A percentile compares a stretch with the other conserved stretches of the same genome.
Conservation (phyloP, 2,113 vertebrate genomes). For the Okapia johnstoni region DNA sequence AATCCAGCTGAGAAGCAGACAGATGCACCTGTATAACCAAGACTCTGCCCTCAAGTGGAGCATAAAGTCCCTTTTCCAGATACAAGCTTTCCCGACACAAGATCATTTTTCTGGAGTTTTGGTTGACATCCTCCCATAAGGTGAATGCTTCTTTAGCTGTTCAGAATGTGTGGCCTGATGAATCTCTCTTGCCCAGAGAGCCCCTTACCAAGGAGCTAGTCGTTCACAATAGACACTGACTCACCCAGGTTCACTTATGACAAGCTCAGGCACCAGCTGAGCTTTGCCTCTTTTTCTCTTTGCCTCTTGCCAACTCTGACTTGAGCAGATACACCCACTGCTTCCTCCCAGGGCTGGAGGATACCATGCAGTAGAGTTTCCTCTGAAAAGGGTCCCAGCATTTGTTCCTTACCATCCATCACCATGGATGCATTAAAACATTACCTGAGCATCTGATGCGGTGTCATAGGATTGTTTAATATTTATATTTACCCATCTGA, state of each 20-base stretch:
- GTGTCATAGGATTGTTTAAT: neutral
- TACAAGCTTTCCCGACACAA: neutral
- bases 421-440: neutral
- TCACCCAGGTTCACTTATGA: neutral
- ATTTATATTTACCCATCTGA: neutral
- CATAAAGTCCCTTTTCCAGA: neutral
- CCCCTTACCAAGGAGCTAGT: neutral
- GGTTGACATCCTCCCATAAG: neutral
- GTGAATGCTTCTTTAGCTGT: neutral
- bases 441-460: neutral
- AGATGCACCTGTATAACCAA: neutral
- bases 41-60: neutral
- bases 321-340: neutral
- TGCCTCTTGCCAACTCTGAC: neutral
- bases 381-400: neutral
- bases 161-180: neutral
- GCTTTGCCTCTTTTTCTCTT: neutral
- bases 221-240: neutral
- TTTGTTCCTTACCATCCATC: neutral
- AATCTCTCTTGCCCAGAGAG: neutral
- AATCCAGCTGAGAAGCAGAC: neutral
- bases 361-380: neutral
- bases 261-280: neutral
- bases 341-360: neutral
- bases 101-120: neutral